These are phyloP conservation scores for Mamestra brassicae DNA, from an alignment of 2,888 invertebrate genomes.

Conservation along the genomic window DNA sequence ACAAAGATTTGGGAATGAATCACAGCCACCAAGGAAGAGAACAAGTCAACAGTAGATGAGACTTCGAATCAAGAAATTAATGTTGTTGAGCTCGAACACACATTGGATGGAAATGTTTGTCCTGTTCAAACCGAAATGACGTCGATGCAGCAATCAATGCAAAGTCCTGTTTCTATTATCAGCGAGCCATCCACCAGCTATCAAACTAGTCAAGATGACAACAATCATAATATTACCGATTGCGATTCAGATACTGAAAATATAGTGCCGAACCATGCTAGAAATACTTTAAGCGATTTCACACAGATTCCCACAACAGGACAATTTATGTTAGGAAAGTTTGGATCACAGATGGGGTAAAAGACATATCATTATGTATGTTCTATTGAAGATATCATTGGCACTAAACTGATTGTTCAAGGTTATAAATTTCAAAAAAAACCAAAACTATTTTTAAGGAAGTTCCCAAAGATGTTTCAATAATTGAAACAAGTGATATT, in stretches of 20 bases:
- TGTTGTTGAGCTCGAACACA: neutral
- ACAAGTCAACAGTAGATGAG: slow-evolving; percentile 36
- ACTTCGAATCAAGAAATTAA: slow-evolving; percentile 1
- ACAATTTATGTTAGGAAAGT: slow-evolving; percentile 39
- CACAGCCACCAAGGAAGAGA: slow-evolving; percentile 38
- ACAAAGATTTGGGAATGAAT: slow-evolving; percentile 22
- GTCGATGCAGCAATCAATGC: neutral
- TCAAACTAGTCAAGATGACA: slow-evolving; percentile 14
- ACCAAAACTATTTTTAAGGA: neutral
- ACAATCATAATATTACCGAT: slow-evolving; percentile 15
- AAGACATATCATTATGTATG: slow-evolving; percentile 42
- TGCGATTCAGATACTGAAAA: slow-evolving; percentile 8
- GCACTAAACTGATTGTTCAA: slow-evolving; percentile 24
- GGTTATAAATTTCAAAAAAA: slow-evolving; percentile 23
- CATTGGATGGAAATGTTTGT: slow-evolving; percentile 4
- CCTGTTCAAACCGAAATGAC: slow-evolving; percentile 3
- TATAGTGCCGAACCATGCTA: slow-evolving; percentile 6
- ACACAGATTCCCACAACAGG: slow-evolving; percentile 26
- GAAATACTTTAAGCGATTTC: slow-evolving; percentile 21
- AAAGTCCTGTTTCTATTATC: neutral
- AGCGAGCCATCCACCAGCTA: slow-evolving; percentile 26
- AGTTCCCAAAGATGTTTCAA: no score
- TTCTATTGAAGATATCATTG: slow-evolving; percentile 30
- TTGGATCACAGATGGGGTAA: slow-evolving; percentile 22
- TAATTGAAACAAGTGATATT: no score